Base-by-base conservation (phyloP, 2,113 vertebrate genomes). In the Gallinago jamesoni region DNA sequence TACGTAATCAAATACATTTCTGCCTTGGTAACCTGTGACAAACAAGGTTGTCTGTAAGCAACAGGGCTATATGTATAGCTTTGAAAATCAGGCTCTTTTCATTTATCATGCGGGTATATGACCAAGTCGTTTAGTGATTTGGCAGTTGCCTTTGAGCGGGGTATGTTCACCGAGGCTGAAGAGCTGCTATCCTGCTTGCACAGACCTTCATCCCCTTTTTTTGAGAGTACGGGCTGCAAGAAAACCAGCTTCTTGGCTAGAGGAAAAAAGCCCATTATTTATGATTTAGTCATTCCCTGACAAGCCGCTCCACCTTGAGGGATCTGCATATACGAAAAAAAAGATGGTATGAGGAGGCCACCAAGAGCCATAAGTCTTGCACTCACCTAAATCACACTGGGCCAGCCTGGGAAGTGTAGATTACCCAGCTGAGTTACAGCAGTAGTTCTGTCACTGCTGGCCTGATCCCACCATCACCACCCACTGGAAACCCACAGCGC, bases 251-350 rank as follows among this genome's bases (percentile, higher is more conserved):
- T 53, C 59, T 73, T 76, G 70, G 62, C 87, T 69, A 23, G 64
- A 68, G 69, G 43, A 23, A 55, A 55, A 75, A 86, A 80, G 14
- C 63, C 52, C 47, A 1, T 77, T 90, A 14, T 92, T 93, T 70
- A n/a, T n/a, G 75, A 57, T 77, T 79, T n/a, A 93, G 55, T 60
- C 75, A 20, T 41, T 66, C 16, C 39, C 70, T 69, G 90, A 33
- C 56, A 89, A 64, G 43, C 74, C 64, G 7, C 84, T 93, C 66
- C 70, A 75, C 75, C 90, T 69, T 52, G 43, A 93, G 74, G 50
- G 62, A 72, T 69, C 45, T 74, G 63, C 88, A 50, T 50, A 47
- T 6, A 45, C 24, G 64, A 76, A 70, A 68, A 68, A 90, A 74
- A 74, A 41, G 33, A 77, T 28, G 45, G 23, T 16, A 21, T 2